A percentile compares a stretch with the other conserved stretches of the same genome.
phyloP scores from a whole-genome alignment of 2,113 vertebrate species.

The Lichenostomus cassidix region DNA sequence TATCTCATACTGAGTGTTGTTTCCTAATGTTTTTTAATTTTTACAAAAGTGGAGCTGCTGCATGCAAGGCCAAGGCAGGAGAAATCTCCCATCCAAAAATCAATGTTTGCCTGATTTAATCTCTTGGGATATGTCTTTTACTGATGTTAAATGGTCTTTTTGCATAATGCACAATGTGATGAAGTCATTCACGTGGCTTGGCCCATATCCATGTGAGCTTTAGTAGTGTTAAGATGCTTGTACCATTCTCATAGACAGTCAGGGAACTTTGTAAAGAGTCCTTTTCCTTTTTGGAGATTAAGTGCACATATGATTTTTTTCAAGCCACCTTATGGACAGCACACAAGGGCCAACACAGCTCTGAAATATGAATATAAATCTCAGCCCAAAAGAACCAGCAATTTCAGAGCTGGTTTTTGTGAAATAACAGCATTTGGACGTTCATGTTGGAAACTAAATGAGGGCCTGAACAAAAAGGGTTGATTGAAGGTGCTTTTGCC shows the following conservation, averaged over 20 bases:
- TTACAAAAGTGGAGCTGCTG: fast-evolving
- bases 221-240: background rate
- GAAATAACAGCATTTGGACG: background rate
- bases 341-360: background rate
- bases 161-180: background rate
- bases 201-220: background rate
- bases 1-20: background rate
- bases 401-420: background rate
- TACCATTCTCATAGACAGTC: background rate
- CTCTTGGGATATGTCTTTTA: background rate
- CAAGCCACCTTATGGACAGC: background rate
- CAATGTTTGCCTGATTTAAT: background rate
- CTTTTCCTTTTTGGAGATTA: background rate
- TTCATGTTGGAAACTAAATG: background rate
- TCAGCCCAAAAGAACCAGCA: background rate
- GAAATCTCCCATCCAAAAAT: background rate
- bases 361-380: background rate
- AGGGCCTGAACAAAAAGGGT: background rate
- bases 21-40: background rate
- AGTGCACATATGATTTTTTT: background rate
- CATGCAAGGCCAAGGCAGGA: background rate
- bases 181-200: background rate
- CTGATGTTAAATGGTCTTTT: background rate
- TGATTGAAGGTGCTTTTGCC: background rate
- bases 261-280: background rate